Evolutionary conservation across 2,797 vertebrate species (phyloP), one percentile per base, ranked within the genome.

Genomic region (Miichthys miiuy): DNA sequence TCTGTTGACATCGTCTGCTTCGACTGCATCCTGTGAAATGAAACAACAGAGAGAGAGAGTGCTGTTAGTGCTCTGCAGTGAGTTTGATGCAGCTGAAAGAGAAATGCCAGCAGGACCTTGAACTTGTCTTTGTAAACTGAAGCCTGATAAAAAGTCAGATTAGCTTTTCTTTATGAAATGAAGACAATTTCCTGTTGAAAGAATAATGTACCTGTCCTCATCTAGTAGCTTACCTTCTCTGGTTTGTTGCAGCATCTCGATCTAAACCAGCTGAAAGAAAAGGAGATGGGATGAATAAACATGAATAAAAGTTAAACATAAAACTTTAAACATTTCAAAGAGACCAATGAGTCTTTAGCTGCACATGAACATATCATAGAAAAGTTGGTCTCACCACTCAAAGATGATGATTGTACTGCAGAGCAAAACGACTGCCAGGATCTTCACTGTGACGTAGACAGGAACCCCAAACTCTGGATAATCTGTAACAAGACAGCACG

Each of bases 351-450:
- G 57, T 42, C 20, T 48, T 27, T 7, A 21, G 6, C 47, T 21
- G 63, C 11, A 38, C 34, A 17, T 41, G 2, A 51, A 41, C 12
- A 21, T 2, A n/a, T 58, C 5, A 38, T n/a, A 42, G 57, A 60
- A 51, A 34, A 14, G 63, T 11, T 38, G 10, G 3, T 52, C 48
- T 67, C 64, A 67, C 64, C 64, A 67, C 64, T 67, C 64, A 52
- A 67, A 67, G 64, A 41, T 52, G 64, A 67, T 1, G 8, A 67
- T 1, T 41, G 30, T 12, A 17, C 30, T 23, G 64, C 4, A 67
- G 48, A 67, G 48, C 3, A 21, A 10, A 0, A 67, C 2, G n/a
- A 67, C 41, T 21, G 14, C 64, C 30, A 67, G 30, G 30, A 52
- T 41, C 64, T 52, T 52, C 34, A 67, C 34, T 38, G 34, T 38